Evolutionary conservation across 2,888 invertebrate genomes (phyloP).

Genomic region (Lydus trimaculatus): DNA sequence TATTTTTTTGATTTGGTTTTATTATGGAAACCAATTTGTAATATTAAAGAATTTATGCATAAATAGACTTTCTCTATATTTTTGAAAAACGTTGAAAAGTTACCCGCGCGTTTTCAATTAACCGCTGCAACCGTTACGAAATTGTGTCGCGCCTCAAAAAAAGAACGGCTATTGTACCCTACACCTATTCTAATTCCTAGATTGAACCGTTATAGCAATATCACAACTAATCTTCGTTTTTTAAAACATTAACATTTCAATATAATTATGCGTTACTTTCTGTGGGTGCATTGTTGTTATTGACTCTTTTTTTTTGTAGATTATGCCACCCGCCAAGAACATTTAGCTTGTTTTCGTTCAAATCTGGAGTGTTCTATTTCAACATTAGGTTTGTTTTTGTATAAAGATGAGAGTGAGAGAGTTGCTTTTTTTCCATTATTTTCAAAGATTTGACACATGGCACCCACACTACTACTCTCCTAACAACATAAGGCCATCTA

Average conservation of each 20-base stretch:
- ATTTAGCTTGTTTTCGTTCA: slow-evolving; percentile 13
- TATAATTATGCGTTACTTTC: slow-evolving; percentile 10
- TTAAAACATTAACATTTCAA: background rate
- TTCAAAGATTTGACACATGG: slow-evolving; percentile 28
- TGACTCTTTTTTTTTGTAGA: slow-evolving; percentile 2
- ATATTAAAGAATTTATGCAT: background rate
- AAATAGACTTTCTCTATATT: slow-evolving; percentile 27
- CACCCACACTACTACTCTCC: slow-evolving; percentile 39
- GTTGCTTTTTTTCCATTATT: background rate
- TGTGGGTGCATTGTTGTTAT: slow-evolving; percentile 14
- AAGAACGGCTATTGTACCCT: slow-evolving; percentile 28
- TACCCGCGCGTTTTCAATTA: slow-evolving; percentile 33
- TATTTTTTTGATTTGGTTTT: background rate
- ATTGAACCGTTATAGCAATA: background rate
- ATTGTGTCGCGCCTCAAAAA: slow-evolving; percentile 31
- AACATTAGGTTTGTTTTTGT: slow-evolving; percentile 5
- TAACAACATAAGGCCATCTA: slow-evolving; percentile 45
- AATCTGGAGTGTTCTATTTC: slow-evolving; percentile 10
- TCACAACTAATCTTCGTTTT: background rate
- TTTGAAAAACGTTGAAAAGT: slow-evolving; percentile 20
- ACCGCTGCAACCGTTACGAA: slow-evolving; percentile 29
- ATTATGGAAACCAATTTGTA: background rate
- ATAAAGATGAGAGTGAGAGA: background rate
- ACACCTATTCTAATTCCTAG: slow-evolving; percentile 6
- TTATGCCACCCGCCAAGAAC: slow-evolving; percentile 21